Evolutionary conservation across 1,140 invertebrate species (phyloP), one percentile per base, ranked within the genome.

Genomic region (Drosophila saltans): DNA sequence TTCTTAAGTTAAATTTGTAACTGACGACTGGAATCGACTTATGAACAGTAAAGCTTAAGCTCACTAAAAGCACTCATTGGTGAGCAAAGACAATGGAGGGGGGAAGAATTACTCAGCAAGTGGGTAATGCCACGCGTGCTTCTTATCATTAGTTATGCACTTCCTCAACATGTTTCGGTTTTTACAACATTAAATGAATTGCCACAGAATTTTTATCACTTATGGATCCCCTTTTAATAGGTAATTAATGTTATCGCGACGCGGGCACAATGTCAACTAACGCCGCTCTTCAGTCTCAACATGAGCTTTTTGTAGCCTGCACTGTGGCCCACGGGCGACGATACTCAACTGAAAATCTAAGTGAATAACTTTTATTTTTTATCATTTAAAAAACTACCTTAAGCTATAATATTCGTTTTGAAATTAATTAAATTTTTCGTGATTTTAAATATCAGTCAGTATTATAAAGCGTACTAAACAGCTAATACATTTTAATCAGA

Each of bases 1-100:
- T 59, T 59, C 57, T 59, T 39, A 59, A 59, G 75, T 74, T 71
- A 48, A 72, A 69, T 61, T 72, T 72, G 55, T 72, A 74, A 77
- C 75, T 77, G 71, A 77, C 45, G 26, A 60, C 45, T 30, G 16
- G 11, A 55, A 69, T 56, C 48, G 68, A 58, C 62, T 40, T 41
- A 59, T 33, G 57, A 59, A 39, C 57, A 39, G 45, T 52, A 52
- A 52, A 59, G 57, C 57, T 59, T 39, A 59, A 59, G 57, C 57
- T 59, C 33, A 11, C 9, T 24, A 1, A 52, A 52, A 52, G 45
- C 45, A 10, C 45, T 26, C 21, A 52, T 10, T 3, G 21, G 5
- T 24, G 45, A 52, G 43, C 10, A 6, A 16, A 45, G 16, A 43
- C 41, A 43, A n/a, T 6, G 26, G n/a, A 10, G 10, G 6, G 55